Conservation (phyloP, 2,888 invertebrate species). For the Acleris holmiana region DNA sequence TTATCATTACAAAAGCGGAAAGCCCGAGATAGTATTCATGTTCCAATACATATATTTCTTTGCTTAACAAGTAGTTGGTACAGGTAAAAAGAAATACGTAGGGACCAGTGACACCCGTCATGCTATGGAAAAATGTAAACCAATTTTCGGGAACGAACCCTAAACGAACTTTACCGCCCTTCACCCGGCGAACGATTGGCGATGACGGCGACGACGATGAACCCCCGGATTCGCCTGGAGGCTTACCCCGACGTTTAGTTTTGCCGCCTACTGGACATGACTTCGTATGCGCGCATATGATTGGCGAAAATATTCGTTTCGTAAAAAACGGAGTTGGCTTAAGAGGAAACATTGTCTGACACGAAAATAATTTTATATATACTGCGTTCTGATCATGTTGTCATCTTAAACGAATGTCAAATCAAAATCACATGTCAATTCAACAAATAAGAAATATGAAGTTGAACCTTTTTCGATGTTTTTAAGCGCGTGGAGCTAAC, state of each 20-base stretch:
- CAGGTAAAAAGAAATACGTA: slow-evolving; percentile 92
- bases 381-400: neutral
- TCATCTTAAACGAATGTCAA: no score
- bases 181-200: slow-evolving; percentile 46
- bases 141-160: slow-evolving; percentile 79
- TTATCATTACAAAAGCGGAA: slow-evolving; percentile 86
- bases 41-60: slow-evolving; percentile 96
- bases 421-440: no score
- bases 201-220: no score
- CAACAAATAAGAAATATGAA: no score
- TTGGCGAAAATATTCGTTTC: slow-evolving; percentile 1
- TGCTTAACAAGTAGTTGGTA: slow-evolving; percentile 92
- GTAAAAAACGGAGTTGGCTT: neutral
- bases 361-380: neutral
- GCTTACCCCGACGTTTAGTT: no score
- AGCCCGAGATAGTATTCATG: slow-evolving; percentile 94
- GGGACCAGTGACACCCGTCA: slow-evolving; percentile 94
- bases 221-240: no score
- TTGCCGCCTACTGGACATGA: slow-evolving; percentile 8
- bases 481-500: no score
- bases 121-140: slow-evolving; percentile 94
- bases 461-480: no score
- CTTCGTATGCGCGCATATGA: slow-evolving; percentile 15
- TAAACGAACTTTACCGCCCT: slow-evolving; percentile 80
- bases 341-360: slow-evolving; percentile 13